Base-by-base conservation (phyloP, 1,140 invertebrate species). In the Telenomus remus region DNA sequence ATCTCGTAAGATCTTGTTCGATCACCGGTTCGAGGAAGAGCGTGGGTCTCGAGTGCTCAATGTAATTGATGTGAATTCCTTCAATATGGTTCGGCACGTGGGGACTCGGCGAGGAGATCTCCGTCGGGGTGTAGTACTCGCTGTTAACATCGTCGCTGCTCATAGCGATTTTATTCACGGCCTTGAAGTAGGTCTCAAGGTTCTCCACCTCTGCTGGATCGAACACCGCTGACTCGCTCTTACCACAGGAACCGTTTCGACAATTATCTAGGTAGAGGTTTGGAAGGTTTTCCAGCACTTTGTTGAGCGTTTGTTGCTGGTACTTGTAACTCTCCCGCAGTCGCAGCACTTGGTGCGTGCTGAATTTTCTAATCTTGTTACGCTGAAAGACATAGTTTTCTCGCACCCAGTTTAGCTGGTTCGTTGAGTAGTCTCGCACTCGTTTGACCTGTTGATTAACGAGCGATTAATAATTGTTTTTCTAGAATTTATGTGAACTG, bases 371-470 rank as follows among this genome's bases (percentile, higher is more conserved):
- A 55, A 98, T 96, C 80, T 96, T 94, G 83, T 97, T 95, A 11
- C 96, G 91, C 88, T 98, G 97, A 90, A 96, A 96, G 80, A 97
- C 94, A 86, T 98, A 98, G 85, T 97, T 97, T 83, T 98, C 96
- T 50, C 96, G 91, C 50, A 98, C 94, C 92, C 95, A 95, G 83
- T 96, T 95, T 69, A 98, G 89, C 86, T 98, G 96, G 64, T 92
- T 91, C 3, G 94, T 94, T 7, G 95, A 96, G 84, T 97, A 97
- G 80, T 96, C 95, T 47, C 94, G 91, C n/a, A 96, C 95, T 76
- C 93, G 91, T 84, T 92, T 94, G 46, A 95, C 92, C 93, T 94
- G 27, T n/a, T n/a, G n/a, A n/a, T 35, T 35, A n/a, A n/a, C n/a
- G n/a, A n/a, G n/a, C n/a, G n/a, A n/a, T n/a, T n/a, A n/a, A n/a